These are phyloP conservation scores for Drosophila willistoni DNA, from an alignment of 1,140 invertebrate genomes.

Conservation along the genomic window DNA sequence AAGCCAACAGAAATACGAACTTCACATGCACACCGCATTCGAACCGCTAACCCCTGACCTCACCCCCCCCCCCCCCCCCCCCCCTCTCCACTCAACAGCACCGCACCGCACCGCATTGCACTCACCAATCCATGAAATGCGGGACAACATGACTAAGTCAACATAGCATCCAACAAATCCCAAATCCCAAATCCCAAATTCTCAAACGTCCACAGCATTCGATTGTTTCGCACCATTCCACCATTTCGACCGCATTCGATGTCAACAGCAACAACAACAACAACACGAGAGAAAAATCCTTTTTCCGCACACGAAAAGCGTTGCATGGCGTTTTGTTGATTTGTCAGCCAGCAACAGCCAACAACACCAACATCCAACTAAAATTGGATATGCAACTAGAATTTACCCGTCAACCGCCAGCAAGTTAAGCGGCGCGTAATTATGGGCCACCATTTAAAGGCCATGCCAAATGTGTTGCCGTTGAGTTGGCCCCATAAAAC, in stretches of 20 bases:
- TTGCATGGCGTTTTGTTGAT: constrained; percentile 44
- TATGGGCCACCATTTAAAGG: constrained; percentile 51
- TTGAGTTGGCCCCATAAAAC: constrained; percentile 19
- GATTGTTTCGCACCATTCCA: constrained; percentile 38
- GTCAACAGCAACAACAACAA: constrained; percentile 33
- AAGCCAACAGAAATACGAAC: constrained; percentile 13
- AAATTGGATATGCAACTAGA: not conserved
- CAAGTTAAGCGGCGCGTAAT: constrained; percentile 51
- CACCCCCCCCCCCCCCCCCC: constrained; percentile 9
- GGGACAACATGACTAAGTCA: constrained; percentile 8
- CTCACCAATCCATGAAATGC: not conserved
- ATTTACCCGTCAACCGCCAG: not conserved
- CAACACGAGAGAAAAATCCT: constrained; percentile 20
- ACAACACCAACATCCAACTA: too few relatives aligned
- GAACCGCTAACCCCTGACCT: not conserved
- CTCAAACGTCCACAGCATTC: constrained; percentile 14
- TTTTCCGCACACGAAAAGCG: constrained; percentile 34
- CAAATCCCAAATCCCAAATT: constrained; percentile 37
- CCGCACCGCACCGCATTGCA: not conserved
- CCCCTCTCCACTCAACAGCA: too few relatives aligned
- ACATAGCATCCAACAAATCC: constrained; percentile 9
- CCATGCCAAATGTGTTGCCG: not conserved
- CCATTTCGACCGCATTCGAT: constrained; percentile 33
- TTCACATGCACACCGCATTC: too few relatives aligned
- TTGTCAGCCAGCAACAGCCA: constrained; percentile 14